Evolutionary conservation across 2,113 vertebrate genomes (phyloP), one percentile per base, ranked within the genome.

Genomic region (Lathamus discolor): DNA sequence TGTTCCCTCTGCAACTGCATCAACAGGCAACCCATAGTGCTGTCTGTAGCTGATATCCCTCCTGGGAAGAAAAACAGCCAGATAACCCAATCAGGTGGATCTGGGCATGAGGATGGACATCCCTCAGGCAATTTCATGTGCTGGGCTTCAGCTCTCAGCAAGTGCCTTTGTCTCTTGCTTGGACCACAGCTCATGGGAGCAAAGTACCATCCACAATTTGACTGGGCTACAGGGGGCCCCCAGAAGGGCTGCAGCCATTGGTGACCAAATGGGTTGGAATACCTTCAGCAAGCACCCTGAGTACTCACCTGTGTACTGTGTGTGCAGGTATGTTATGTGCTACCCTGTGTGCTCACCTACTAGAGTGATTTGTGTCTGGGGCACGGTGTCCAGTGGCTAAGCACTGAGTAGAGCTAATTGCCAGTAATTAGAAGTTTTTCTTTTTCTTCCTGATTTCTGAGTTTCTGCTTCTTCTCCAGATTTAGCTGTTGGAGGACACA

Each of bases 391-490:
- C 92, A 76, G 91, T 16, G 35, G 73, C 86, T 80, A 78, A 94
- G 88, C 89, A 25, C 94, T 97, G 96, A 93, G 95, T 92, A 95
- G 89, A 93, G 62, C 91, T 97, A 95, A 97, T 77, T 83, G 95
- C 76, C 66, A 72, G 35, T 95, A 93, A 96, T 51, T 93, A 63
- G 78, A 95, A 81, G 20, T 13, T 41, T 75, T 48, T 22, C 3
- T 62, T 74, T 62, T 62, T 83, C 33, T 39, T 74, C 13, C 27
- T 88, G 64, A 86, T 97, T 94, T 94, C 95, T 92, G 95, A 90
- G 83, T 97, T 95, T 87, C 74, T 88, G 52, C 35, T 86, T 9
- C 67, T 96, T 49, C 27, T 88, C 28, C 20, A 76, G 87, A 59
- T 94, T 57, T 74, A 92, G 91, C 80, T 92, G 90, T 95, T 94